Percentiles rank a stretch among this genome's conserved stretches.
phyloP scores from a whole-genome alignment of 2,888 invertebrate species.

The Merodon equestris region DNA sequence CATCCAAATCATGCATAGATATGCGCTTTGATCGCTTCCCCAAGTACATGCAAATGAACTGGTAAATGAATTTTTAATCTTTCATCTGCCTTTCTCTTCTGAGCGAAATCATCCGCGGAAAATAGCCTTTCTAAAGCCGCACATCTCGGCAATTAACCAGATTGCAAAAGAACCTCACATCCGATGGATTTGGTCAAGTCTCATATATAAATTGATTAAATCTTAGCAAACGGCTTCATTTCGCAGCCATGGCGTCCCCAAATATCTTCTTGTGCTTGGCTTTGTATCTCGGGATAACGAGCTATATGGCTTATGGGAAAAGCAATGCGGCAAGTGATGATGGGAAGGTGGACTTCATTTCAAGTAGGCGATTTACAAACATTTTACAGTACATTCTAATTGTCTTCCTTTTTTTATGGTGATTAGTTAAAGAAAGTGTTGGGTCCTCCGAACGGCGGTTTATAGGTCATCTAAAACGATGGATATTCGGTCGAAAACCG shows the following conservation, averaged over 20 bases:
- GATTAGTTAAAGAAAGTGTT: background rate
- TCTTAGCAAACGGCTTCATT: constrained; percentile 12
- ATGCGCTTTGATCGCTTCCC: no score
- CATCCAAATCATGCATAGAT: no score
- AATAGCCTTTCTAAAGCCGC: no score
- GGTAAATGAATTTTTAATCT: constrained; percentile 11
- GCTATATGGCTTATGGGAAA: background rate
- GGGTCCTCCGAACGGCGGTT: constrained; percentile 16
- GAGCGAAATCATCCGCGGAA: no score
- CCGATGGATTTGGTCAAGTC: no score
- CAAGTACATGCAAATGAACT: constrained; percentile 3
- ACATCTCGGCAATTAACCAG: no score
- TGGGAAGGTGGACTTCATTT: background rate
- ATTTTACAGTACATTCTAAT: no score
- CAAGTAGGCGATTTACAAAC: constrained; percentile 1
- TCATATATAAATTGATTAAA: constrained; percentile 32
- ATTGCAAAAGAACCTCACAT: no score
- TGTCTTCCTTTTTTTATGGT: background rate
- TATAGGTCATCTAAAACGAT: constrained; percentile 1
- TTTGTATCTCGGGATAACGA: constrained; percentile 6
- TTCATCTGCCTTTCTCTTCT: background rate
- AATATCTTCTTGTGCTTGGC: constrained; percentile 17
- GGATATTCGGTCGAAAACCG: constrained; percentile 14
- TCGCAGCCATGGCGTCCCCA: background rate
- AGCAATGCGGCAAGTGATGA: background rate